A percentile compares a stretch with the other conserved stretches of the same genome.
Conservation (phyloP, 2,888 invertebrate species). For the Flexamia atlantica region DNA sequence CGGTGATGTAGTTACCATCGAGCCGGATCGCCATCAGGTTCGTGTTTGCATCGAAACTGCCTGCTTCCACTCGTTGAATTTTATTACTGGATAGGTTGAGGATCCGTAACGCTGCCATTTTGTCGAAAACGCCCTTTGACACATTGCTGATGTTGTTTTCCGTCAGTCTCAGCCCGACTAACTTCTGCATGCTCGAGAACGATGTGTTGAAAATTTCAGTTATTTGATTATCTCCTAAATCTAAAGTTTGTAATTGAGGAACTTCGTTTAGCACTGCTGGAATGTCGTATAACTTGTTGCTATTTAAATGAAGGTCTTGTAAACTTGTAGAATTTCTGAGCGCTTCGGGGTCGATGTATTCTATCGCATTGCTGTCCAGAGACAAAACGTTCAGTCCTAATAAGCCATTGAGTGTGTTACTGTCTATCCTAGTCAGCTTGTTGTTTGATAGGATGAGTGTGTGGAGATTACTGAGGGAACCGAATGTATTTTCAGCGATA, state of each 20-base stretch:
- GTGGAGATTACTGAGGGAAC: constrained; percentile 86
- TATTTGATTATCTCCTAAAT: constrained; percentile 92
- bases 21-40: constrained; percentile 89
- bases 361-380: constrained; percentile 88
- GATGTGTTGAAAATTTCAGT: constrained; percentile 87
- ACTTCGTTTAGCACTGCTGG: constrained; percentile 86
- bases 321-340: constrained; percentile 88
- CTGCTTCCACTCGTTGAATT: constrained; percentile 87
- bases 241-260: constrained; percentile 87
- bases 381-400: constrained; percentile 87
- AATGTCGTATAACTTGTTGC: constrained; percentile 86
- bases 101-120: constrained; percentile 87
- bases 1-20: constrained; percentile 89
- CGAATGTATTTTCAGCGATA: constrained; percentile 88
- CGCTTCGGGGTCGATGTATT: constrained; percentile 85
- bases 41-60: constrained; percentile 86
- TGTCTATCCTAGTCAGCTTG: constrained; percentile 85
- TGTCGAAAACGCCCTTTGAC: constrained; percentile 87
- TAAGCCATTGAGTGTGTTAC: constrained; percentile 86
- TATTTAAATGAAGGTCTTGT: constrained; percentile 90
- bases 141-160: constrained; percentile 91
- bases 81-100: constrained; percentile 91
- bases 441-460: constrained; percentile 90
- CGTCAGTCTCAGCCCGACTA: constrained; percentile 89
- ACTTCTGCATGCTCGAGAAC: constrained; percentile 88